Conservation (phyloP, 2,888 invertebrate genomes). For the Patella depressa region DNA sequence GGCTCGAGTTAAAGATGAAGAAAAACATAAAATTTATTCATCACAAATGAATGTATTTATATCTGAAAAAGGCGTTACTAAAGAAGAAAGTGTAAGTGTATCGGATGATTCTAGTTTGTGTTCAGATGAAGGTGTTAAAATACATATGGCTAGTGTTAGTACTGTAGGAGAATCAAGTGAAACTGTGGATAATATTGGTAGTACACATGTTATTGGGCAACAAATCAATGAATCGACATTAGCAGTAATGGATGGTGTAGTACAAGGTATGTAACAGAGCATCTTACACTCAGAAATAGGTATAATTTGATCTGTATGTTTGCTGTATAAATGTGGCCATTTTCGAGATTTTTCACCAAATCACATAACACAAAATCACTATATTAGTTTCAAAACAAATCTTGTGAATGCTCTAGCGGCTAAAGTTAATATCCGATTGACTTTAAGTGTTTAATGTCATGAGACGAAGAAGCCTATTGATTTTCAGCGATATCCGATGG, state of each 20-base stretch:
- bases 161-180: slow-evolving; percentile 47
- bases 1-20: slow-evolving; percentile 38
- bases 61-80: slow-evolving; percentile 12
- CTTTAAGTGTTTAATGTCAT: too few relatives aligned
- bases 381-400: too few relatives aligned
- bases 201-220: slow-evolving; percentile 60
- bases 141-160: slow-evolving; percentile 59
- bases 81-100: slow-evolving; percentile 5
- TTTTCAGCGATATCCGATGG: too few relatives aligned
- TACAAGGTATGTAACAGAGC: slow-evolving; percentile 52
- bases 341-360: too few relatives aligned
- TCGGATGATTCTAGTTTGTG: slow-evolving; percentile 14
- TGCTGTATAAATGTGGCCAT: too few relatives aligned
- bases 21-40: slow-evolving; percentile 33
- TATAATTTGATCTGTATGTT: neutral
- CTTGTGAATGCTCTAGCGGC: too few relatives aligned
- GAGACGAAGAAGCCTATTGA: too few relatives aligned
- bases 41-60: slow-evolving; percentile 34
- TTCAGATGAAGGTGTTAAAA: slow-evolving; percentile 35
- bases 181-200: slow-evolving; percentile 58
- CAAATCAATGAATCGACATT: slow-evolving; percentile 56
- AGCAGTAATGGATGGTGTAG: slow-evolving; percentile 61
- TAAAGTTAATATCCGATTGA: too few relatives aligned
- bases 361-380: too few relatives aligned
- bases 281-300: neutral